phyloP scores from a whole-genome alignment of 1,140 invertebrate genomes.

The Camponotus pennsylvanicus region DNA sequence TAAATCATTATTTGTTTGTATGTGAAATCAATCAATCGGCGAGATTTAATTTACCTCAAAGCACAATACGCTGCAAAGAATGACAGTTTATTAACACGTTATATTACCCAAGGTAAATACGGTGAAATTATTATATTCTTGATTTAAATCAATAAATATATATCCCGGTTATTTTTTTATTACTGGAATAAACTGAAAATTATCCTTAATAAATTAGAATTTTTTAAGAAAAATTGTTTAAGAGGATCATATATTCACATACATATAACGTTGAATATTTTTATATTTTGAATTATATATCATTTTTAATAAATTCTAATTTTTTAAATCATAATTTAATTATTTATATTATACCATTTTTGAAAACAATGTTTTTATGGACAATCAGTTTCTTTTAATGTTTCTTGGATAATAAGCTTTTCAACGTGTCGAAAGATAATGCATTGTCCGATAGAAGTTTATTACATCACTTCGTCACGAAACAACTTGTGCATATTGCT shows the following conservation, averaged over 20 bases:
- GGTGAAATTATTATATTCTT: neutral
- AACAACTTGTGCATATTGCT: constrained; percentile 1
- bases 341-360: neutral
- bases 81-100: neutral
- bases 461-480: neutral
- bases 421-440: neutral
- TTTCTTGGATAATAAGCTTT: neutral
- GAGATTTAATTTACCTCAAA: constrained; percentile 1
- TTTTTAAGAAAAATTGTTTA: neutral
- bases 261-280: too few relatives aligned
- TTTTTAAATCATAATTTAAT: neutral
- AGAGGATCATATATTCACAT: too few relatives aligned
- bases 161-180: neutral
- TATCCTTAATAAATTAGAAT: neutral
- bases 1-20: neutral
- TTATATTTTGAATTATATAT: too few relatives aligned
- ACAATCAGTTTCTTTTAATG: neutral
- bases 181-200: neutral
- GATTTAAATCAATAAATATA: neutral
- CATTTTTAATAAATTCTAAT: neutral
- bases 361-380: neutral
- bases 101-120: neutral
- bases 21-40: neutral
- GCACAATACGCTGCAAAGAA: neutral
- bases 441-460: neutral